Evolutionary conservation across 2,113 vertebrate species (phyloP), one percentile per base, ranked within the genome.

Genomic region (Anser brachyrhynchus): DNA sequence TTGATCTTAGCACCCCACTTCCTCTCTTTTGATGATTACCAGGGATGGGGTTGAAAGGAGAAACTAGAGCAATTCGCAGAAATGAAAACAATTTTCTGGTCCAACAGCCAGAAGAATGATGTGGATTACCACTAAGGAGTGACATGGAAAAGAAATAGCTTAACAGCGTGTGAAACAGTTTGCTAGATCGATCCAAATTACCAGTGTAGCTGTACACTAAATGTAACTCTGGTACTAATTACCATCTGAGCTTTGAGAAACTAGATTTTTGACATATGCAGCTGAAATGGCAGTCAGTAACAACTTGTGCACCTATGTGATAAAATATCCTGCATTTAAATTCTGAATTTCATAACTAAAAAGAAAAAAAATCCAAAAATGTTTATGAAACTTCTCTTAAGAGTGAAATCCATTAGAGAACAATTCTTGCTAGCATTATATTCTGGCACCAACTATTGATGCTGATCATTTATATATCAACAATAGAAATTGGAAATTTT

Each of bases 221-320:
- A 59, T 43, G 25, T 84, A 58, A 90, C 85, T 93, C 79, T 79
- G 43, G 33, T 61, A 16, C 44, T 88, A 92, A 90, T 85, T 93
- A 61, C 46, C 74, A 88, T 75, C 59, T 66, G 72, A 92, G 83
- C 59, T 29, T 55, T 20, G 29, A 62, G 39, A 80, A 91, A 14
- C 35, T 77, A 4, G 33, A 44, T 22, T 84, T 84, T 92, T 84
- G 14, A 51, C 25, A 55, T 29, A 52, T 25, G 61, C n/a, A 73
- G 76, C 62, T 80, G 73, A 90, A 90, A 66, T 66, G 55, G 20
- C 41, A 81, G 35, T 49, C n/a, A 58, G 58, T 43, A 80, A 54
- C 39, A 84, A 70, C 55, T 54, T 59, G 11, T 74, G 35, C 37
- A 58, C 26, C 51, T 87, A 25, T 54, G 51, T 15, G 49, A 25